Evolutionary conservation across 2,888 invertebrate genomes (phyloP).

Genomic region (Machimus rusticus): DNA sequence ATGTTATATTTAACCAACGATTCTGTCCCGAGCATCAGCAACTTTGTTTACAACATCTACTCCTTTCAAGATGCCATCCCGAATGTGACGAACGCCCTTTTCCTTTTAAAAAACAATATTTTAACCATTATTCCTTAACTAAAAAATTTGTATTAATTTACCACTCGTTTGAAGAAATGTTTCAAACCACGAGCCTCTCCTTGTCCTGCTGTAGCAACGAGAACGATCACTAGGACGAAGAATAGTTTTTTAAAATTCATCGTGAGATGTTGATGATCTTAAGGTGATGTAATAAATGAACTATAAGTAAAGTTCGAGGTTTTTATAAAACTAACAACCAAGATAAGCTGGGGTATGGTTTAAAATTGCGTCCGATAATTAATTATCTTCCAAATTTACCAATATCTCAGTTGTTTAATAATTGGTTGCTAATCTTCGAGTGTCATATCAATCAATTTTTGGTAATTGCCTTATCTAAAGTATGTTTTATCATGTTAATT

Average conservation of each 20-base stretch:
- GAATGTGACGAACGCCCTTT: background rate
- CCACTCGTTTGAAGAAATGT: conserved; percentile 1
- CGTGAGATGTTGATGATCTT: background rate
- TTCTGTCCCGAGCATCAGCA: conserved; percentile 1
- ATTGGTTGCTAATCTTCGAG: too few relatives aligned
- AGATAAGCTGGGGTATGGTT: background rate
- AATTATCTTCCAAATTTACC: too few relatives aligned
- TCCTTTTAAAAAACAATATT: background rate
- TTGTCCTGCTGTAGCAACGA: background rate
- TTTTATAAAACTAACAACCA: background rate
- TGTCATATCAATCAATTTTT: too few relatives aligned
- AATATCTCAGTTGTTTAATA: too few relatives aligned
- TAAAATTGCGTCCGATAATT: too few relatives aligned
- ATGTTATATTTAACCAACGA: background rate
- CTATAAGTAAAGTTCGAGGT: background rate
- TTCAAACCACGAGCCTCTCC: background rate
- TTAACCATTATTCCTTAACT: background rate
- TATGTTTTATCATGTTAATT: too few relatives aligned
- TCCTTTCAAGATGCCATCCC: conserved; percentile 14
- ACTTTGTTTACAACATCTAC: background rate
- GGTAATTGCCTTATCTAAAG: too few relatives aligned
- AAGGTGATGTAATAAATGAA: background rate
- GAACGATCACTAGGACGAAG: background rate
- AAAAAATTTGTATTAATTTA: background rate
- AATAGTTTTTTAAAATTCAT: conserved; percentile 12